Evolutionary conservation across 2,888 invertebrate genomes (phyloP).

Genomic region (Drosophila kuntzei): DNA sequence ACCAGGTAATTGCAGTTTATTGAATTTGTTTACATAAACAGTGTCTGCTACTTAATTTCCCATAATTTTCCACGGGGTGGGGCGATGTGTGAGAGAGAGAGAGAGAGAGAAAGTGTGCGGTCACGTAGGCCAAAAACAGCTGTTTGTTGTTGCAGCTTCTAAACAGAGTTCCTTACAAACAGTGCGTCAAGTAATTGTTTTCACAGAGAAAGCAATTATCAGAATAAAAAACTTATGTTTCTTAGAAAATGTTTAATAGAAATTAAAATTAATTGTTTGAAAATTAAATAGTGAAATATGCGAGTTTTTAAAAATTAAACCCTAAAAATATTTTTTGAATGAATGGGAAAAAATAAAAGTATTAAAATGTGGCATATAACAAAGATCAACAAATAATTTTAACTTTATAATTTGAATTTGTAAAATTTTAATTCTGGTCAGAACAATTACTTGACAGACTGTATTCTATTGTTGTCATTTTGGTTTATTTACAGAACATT

Average conservation of each 20-base stretch:
- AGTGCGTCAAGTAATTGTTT: neutral
- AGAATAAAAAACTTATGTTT: neutral
- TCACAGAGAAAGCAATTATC: neutral
- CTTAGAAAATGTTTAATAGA: no score
- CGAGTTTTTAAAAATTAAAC: no score
- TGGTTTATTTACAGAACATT: constrained; percentile 76
- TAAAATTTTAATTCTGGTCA: neutral
- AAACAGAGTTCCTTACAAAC: constrained; percentile 21
- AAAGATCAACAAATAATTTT: no score
- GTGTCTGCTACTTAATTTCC: neutral
- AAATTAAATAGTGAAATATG: no score
- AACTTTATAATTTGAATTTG: no score
- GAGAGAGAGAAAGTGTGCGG: constrained; percentile 49
- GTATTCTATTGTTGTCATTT: constrained; percentile 26
- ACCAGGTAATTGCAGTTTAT: constrained; percentile 70
- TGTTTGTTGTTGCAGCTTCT: constrained; percentile 44
- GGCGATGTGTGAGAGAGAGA: constrained; percentile 33
- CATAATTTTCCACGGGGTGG: neutral
- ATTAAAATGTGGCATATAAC: no score
- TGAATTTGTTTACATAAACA: constrained; percentile 45
- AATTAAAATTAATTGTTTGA: no score
- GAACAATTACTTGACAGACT: neutral
- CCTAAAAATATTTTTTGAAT: neutral
- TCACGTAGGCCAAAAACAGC: constrained; percentile 70
- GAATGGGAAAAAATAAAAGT: no score